These are phyloP conservation scores for Enteromius afrohamiltoni DNA, from an alignment of 2,797 vertebrate genomes.

Conservation along the genomic window DNA sequence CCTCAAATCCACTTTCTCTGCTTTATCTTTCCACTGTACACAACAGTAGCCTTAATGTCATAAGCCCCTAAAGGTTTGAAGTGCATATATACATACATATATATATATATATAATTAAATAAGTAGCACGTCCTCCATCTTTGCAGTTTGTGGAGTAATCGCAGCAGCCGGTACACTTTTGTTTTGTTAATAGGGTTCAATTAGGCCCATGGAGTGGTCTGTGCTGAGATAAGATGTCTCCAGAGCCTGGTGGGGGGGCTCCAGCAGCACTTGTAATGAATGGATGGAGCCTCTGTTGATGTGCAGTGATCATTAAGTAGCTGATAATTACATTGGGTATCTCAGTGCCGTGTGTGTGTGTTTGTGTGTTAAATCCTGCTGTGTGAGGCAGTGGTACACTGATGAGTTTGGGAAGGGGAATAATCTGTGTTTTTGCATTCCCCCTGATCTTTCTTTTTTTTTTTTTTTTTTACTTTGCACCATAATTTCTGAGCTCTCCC, in stretches of 20 bases:
- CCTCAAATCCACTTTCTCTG: conserved; percentile 22
- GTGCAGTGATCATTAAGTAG: conserved; percentile 87
- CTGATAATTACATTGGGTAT: conserved; percentile 91
- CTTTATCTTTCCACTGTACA: conserved; percentile 34
- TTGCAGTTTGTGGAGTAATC: conserved; percentile 38
- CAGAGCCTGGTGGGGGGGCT: conserved; percentile 75
- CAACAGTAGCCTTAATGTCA: conserved; percentile 54
- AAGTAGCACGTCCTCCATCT: conserved; percentile 29
- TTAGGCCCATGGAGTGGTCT: conserved; percentile 85
- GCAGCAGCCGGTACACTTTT: conserved; percentile 72
- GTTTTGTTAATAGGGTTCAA: conserved; percentile 87
- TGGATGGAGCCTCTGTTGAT: conserved; percentile 80
- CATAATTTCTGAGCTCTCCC: neutral
- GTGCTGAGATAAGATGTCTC: conserved; percentile 79
- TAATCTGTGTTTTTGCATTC: conserved; percentile 68
- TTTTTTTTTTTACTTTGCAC: conserved; percentile 52
- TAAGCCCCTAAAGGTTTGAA: conserved; percentile 17
- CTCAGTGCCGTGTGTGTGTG: conserved; percentile 66
- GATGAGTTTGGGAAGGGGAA: conserved; percentile 72
- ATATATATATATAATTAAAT: conserved; percentile 40
- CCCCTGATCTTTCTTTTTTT: conserved; percentile 53
- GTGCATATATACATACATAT: conserved; percentile 32
- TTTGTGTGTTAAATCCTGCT: conserved; percentile 42
- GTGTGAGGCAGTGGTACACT: conserved; percentile 65
- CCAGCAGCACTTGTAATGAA: conserved; percentile 89